Evolutionary conservation across 2,888 invertebrate genomes (phyloP), one percentile per base, ranked within the genome.

Genomic region (Andrena haemorrhoa): DNA sequence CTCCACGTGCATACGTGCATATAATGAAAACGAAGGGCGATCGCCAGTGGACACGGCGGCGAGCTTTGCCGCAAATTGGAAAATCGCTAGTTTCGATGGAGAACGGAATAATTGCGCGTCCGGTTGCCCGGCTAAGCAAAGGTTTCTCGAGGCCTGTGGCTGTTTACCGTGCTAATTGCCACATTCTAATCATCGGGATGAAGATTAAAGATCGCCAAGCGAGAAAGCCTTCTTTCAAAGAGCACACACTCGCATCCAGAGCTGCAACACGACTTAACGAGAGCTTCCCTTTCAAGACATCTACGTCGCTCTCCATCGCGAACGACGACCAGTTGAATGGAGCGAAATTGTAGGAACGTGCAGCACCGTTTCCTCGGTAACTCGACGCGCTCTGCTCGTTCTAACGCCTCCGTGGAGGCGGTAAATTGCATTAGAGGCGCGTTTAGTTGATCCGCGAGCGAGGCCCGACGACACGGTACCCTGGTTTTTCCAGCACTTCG

Each of bases 51-150:
- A 12, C 20, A 51, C 51, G 7, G 7, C 20, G 0, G 58, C 71
- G 72, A 74, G 74, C 61, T 88, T 85, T 75, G 68, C 61, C 20
- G 74, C 68, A 83, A 87, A 88, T 88, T 87, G 74, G 79, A 88
- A 87, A 86, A 89, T 88, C 85, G 75, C 74, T 56, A 41, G 29
- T 68, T 65, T 41, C 29, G 47, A 10, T 26, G 47, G 63, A 63
- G 73, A 69, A 61, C 41, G 23, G 16, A 29, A 41, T 69, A 29
- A 41, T 69, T 60, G 41, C 64, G 20, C 33, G 51, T 53, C 26
- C 49, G 31, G 53, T 16, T 33, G 26, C 23, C 58, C 63, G 53
- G 12, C 31, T 12, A 60, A 33, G 23, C 16, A 77, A 75, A 75
- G 47, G 58, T 56, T 56, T 41, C 51, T 33, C 64, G 56, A 3